Conservation (phyloP, 2,888 invertebrate species). For the Julus scandinavius region DNA sequence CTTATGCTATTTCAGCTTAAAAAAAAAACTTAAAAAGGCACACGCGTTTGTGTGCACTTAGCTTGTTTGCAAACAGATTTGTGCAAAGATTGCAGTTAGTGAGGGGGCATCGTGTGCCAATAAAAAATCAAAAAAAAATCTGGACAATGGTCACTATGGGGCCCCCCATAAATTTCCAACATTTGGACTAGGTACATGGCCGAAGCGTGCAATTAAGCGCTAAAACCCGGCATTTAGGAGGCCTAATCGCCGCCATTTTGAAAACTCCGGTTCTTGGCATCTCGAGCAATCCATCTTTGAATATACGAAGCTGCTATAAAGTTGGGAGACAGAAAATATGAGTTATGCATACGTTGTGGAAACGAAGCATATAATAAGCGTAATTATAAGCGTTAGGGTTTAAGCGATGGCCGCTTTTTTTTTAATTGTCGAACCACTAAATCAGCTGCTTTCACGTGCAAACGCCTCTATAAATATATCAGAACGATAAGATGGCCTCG, state of each 20-base stretch:
- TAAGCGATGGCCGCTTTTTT: not conserved
- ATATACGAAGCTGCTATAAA: not conserved
- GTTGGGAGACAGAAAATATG: not conserved
- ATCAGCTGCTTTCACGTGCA: not conserved
- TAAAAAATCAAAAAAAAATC: not conserved
- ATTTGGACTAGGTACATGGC: not conserved
- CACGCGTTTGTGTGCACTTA: constrained; percentile 33
- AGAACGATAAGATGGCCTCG: not conserved
- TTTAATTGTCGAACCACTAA: not conserved
- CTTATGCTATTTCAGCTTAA: not conserved
- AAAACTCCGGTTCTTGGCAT: not conserved
- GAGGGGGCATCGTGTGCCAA: constrained; percentile 7
- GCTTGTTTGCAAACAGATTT: not conserved
- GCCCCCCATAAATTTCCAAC: not conserved
- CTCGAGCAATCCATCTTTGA: not conserved
- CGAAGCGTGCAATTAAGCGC: constrained; percentile 16
- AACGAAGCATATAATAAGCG: not conserved
- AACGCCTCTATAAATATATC: not conserved
- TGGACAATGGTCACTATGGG: constrained; percentile 15
- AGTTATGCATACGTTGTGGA: not conserved
- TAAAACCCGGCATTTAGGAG: constrained; percentile 30
- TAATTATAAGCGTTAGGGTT: not conserved
- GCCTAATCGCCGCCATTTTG: constrained; percentile 7
- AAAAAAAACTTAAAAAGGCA: constrained; percentile 4
- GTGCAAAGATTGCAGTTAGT: not conserved